phyloP scores from a whole-genome alignment of 1,140 invertebrate genomes.

The Musca vetustissima region DNA sequence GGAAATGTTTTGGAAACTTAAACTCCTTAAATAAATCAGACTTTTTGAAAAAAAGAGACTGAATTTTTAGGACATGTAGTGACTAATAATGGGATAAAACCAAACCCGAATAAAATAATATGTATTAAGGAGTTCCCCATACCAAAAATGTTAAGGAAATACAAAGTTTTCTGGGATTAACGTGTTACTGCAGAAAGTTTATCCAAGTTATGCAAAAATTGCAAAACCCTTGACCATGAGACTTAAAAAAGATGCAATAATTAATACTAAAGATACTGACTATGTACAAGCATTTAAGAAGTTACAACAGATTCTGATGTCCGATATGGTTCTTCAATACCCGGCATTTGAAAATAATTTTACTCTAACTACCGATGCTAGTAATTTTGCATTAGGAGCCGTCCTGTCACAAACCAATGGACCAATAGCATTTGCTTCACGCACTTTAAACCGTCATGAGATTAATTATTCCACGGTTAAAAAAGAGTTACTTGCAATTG shows the following conservation, averaged over 20 bases:
- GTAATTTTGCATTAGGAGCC: slow-evolving; percentile 31
- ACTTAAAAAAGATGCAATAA: too few species aligned
- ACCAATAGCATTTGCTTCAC: slow-evolving; percentile 34
- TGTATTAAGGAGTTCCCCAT: background rate
- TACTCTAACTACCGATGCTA: slow-evolving; percentile 36
- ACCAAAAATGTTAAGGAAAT: background rate
- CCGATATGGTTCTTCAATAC: too few species aligned
- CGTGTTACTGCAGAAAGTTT: background rate
- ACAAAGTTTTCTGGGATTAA: too few species aligned
- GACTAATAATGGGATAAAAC: background rate
- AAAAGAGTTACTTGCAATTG: slow-evolving; percentile 40
- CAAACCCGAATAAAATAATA: background rate
- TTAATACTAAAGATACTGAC: too few species aligned
- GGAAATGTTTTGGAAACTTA: slow-evolving; percentile 47
- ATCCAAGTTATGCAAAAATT: too few species aligned
- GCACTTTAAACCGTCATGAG: slow-evolving; percentile 41
- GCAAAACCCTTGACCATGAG: too few species aligned
- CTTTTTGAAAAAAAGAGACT: slow-evolving; percentile 27
- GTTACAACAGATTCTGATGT: too few species aligned
- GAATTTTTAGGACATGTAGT: background rate
- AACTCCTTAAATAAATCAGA: slow-evolving; percentile 38
- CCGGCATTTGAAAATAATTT: slow-evolving; percentile 26
- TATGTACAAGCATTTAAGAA: too few species aligned
- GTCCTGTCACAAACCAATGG: slow-evolving; percentile 32
- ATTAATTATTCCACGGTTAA: slow-evolving; percentile 41